Evolutionary conservation across 2,797 vertebrate species (phyloP), one percentile per base, ranked within the genome.

Genomic region (Pampus argenteus): DNA sequence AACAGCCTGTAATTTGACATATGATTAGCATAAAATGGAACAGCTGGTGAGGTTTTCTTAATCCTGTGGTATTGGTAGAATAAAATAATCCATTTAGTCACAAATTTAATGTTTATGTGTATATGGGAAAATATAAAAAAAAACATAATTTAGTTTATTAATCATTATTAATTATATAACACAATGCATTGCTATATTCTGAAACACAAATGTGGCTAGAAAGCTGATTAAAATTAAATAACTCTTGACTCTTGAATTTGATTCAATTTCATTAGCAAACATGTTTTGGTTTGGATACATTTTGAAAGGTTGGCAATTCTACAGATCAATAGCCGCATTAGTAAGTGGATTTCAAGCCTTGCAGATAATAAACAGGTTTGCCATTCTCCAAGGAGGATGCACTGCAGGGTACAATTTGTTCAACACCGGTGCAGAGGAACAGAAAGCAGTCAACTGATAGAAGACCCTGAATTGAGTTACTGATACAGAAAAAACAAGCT

Each of bases 371-470:
- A 75, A 66, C 49, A 48, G 54, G 34, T 57, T 23, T 58, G 51
- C 45, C 22, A 34, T 56, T 55, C 63, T 54, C 14, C 31, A 26
- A 26, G 8, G 31, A 15, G 38, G 55, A 59, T 26, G 60, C 29
- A 47, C 56, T 18, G 47, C 38, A 15, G 52, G 42, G 55, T 40
- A 65, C 56, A 75, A 49, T 77, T 69, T 82, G 71, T 60, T 65
- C 66, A 65, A 29, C 31, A 50, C 20, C 11, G 2, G 34, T 18
- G 25, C 58, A 59, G 51, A 54, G 61, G 14, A 55, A 62, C 65
- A 65, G 49, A 50, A 40, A 23, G 29, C 6, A 62, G 45, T 28
- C 40, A 18, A 18, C 42, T 55, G 36, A 55, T 38, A 26, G 60
- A 50, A 62, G 20, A 66, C 52, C 20, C 31, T 25, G 20, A 74